Conservation (phyloP, 2,888 invertebrate species). For the Volucella inanis region DNA sequence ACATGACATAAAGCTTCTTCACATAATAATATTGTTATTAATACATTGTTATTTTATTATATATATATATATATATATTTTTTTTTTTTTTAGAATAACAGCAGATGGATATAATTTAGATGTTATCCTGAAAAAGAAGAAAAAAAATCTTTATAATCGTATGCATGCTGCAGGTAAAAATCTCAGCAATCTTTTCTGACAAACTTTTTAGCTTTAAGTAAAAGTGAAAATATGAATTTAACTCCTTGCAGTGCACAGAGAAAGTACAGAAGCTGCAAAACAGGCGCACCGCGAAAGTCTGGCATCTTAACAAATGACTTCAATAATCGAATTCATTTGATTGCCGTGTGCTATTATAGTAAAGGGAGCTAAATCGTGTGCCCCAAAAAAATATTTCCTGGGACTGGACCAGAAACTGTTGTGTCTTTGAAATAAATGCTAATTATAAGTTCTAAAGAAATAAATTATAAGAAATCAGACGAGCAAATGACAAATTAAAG, state of each 20-base stretch:
- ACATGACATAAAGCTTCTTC: too few relatives aligned
- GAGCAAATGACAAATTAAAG: constrained; percentile 69
- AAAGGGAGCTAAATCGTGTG: constrained; percentile 76
- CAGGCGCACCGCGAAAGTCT: constrained; percentile 74
- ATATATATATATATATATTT: too few relatives aligned
- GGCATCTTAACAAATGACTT: constrained; percentile 75
- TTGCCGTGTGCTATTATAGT: constrained; percentile 81
- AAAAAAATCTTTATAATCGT: constrained; percentile 81
- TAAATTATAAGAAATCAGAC: constrained; percentile 71
- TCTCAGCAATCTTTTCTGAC: constrained; percentile 56
- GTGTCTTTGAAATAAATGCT: constrained; percentile 81
- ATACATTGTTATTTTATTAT: constrained; percentile 3
- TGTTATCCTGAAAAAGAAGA: constrained; percentile 81
- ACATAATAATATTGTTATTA: too few relatives aligned
- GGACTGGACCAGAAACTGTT: constrained; percentile 84
- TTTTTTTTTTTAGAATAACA: constrained; percentile 77
- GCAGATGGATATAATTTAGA: constrained; percentile 81
- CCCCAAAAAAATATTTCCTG: constrained; percentile 80
- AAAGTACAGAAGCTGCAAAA: constrained; percentile 76
- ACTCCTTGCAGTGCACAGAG: constrained; percentile 77
- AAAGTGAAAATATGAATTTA: constrained; percentile 75
- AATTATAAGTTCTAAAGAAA: constrained; percentile 75
- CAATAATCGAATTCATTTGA: constrained; percentile 61
- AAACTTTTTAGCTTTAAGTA: constrained; percentile 72
- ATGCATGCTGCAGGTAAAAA: constrained; percentile 81